Conservation (phyloP, 2,113 vertebrate genomes). For the Butastur rufipennis region DNA sequence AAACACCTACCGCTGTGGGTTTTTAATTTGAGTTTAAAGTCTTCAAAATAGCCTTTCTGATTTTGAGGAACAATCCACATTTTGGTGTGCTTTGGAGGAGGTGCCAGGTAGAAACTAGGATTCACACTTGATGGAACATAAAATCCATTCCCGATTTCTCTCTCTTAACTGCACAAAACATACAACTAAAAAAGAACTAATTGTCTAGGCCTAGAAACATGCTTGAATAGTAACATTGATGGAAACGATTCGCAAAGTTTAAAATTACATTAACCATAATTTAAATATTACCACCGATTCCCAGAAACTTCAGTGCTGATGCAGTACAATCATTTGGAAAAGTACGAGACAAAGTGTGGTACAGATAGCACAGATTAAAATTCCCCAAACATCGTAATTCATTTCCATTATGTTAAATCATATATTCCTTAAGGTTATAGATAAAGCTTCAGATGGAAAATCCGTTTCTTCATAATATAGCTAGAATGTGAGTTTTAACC, state of each 20-base stretch:
- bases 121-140: constrained; percentile 46
- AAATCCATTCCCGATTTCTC: constrained; percentile 2
- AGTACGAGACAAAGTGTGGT: constrained; percentile 44
- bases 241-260: constrained; percentile 64
- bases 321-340: constrained; percentile 69
- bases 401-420: constrained; percentile 59
- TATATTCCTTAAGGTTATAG: constrained; percentile 51
- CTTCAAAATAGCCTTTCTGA: not conserved
- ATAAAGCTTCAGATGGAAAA: constrained; percentile 65
- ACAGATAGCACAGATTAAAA: constrained; percentile 55
- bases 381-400: constrained; percentile 12
- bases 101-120: not conserved
- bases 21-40: not conserved
- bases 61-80: constrained; percentile 50
- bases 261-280: constrained; percentile 73
- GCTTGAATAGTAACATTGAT: constrained; percentile 58
- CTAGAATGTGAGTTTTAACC: constrained; percentile 59
- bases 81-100: constrained; percentile 55
- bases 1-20: not conserved
- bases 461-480: constrained; percentile 40
- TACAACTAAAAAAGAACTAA: constrained; percentile 41
- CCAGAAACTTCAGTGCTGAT: constrained; percentile 68
- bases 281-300: constrained; percentile 71
- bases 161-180: constrained; percentile 29
- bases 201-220: constrained; percentile 70